Conservation (phyloP, 2,888 invertebrate species). For the Meteorus cinctellus region DNA sequence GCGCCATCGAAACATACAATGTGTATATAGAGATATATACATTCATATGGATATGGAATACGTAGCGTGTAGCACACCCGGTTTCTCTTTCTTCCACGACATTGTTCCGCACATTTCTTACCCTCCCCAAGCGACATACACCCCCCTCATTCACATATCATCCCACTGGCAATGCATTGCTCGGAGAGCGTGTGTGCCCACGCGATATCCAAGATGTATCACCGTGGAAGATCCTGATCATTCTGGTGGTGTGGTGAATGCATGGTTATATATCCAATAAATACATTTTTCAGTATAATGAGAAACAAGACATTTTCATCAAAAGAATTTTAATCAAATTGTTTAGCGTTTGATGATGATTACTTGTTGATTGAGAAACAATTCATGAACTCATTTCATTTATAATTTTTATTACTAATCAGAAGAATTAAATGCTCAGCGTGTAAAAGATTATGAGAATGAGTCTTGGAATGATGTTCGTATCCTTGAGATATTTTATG, state of each 20-base stretch:
- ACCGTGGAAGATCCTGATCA: slow-evolving; percentile 27
- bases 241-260: slow-evolving; percentile 22
- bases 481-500: neutral
- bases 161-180: slow-evolving; percentile 39
- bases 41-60: slow-evolving; percentile 37
- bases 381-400: neutral
- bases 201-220: slow-evolving; percentile 22
- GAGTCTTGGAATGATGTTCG: neutral
- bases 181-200: neutral
- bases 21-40: slow-evolving; percentile 45
- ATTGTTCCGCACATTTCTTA: slow-evolving; percentile 65
- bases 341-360: neutral
- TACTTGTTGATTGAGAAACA: slow-evolving; percentile 16
- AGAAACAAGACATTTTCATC: neutral
- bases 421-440: too few relatives aligned
- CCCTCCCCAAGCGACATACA: slow-evolving; percentile 56
- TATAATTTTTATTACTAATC: neutral
- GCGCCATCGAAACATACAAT: slow-evolving; percentile 44
- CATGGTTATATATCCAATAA: neutral
- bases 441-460: neutral
- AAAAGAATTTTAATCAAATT: slow-evolving; percentile 22
- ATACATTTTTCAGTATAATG: neutral
- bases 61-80: slow-evolving; percentile 19
- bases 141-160: slow-evolving; percentile 59
- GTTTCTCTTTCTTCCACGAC: slow-evolving; percentile 47